Percentiles rank a stretch among this genome's conserved stretches.
phyloP scores from a whole-genome alignment of 2,797 vertebrate species.

The Myotis vivesi region DNA sequence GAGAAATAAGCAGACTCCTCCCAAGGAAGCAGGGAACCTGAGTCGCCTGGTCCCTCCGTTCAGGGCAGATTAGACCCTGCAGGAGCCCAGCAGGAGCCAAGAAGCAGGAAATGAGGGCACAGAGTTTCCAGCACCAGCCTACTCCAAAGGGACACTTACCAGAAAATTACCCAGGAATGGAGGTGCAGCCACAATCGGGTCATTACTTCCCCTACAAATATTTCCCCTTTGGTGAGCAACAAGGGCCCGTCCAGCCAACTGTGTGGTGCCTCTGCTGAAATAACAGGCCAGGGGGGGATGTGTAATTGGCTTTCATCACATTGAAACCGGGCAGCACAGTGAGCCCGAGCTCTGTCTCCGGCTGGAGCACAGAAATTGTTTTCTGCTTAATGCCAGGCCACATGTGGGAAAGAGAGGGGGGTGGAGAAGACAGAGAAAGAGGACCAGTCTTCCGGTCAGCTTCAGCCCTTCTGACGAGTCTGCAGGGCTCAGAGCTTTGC shows the following conservation, averaged over 20 bases:
- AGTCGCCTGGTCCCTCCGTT: background rate
- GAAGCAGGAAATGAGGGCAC: slow-evolving; percentile 30
- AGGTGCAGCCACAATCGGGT: background rate
- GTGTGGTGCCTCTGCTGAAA: slow-evolving; percentile 65
- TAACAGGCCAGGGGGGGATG: slow-evolving; percentile 61
- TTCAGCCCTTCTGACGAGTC: background rate
- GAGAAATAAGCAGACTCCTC: background rate
- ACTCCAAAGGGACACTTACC: slow-evolving; percentile 48
- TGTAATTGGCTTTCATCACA: slow-evolving; percentile 70
- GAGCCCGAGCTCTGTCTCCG: background rate
- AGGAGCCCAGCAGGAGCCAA: background rate
- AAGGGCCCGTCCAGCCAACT: slow-evolving; percentile 67
- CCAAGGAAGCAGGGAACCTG: background rate
- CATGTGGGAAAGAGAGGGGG: background rate
- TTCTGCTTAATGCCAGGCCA: slow-evolving; percentile 47
- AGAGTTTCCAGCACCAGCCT: slow-evolving; percentile 8
- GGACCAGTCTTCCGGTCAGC: background rate
- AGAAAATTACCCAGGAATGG: slow-evolving; percentile 70
- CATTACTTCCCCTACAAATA: slow-evolving; percentile 67
- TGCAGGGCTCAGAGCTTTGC: background rate
- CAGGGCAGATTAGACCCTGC: background rate
- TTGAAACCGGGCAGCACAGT: slow-evolving; percentile 53
- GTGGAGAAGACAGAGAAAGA: background rate
- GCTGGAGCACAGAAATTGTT: slow-evolving; percentile 25
- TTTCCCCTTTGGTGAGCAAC: slow-evolving; percentile 68